A percentile compares a stretch with the other conserved stretches of the same genome.
Evolutionary conservation across 1,140 invertebrate species (phyloP).

Genomic region (Hylyphantes graminicola): DNA sequence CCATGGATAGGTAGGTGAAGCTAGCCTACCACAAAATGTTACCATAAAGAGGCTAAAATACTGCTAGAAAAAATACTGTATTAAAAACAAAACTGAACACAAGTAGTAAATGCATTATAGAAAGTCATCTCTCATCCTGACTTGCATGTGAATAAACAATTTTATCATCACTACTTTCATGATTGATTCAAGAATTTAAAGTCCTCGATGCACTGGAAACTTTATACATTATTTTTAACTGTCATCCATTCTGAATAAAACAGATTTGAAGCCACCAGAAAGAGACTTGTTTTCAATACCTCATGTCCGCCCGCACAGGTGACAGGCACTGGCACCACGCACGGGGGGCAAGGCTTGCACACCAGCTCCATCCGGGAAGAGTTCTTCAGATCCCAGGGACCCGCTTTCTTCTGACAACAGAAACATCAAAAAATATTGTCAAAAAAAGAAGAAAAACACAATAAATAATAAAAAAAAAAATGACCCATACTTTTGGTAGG

Average conservation of each 20-base stretch:
- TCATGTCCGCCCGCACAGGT: conserved; percentile 88
- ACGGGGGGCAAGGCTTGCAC: conserved; percentile 72
- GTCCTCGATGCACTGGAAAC: background rate
- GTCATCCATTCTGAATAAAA: background rate
- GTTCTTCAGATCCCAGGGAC: conserved; percentile 78
- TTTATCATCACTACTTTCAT: background rate
- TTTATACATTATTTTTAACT: background rate
- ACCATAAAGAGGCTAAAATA: no score
- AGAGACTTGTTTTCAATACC: conserved; percentile 61
- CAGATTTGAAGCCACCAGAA: background rate
- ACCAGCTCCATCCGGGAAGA: conserved; percentile 74
- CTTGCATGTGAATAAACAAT: background rate
- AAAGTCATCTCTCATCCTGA: background rate
- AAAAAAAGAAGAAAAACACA: no score
- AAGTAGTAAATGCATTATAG: background rate
- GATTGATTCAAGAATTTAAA: background rate
- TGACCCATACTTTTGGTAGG: no score
- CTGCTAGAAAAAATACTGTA: no score
- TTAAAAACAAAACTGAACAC: background rate
- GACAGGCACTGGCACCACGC: conserved; percentile 76
- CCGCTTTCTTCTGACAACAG: conserved; percentile 71
- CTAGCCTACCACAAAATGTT: no score
- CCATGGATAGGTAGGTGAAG: background rate
- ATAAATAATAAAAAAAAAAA: no score
- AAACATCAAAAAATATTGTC: conserved; percentile 3